Percentiles rank a stretch among this genome's conserved stretches.
phyloP scores from a whole-genome alignment of 1,140 invertebrate genomes.

The Luehdorfia chinensis region DNA sequence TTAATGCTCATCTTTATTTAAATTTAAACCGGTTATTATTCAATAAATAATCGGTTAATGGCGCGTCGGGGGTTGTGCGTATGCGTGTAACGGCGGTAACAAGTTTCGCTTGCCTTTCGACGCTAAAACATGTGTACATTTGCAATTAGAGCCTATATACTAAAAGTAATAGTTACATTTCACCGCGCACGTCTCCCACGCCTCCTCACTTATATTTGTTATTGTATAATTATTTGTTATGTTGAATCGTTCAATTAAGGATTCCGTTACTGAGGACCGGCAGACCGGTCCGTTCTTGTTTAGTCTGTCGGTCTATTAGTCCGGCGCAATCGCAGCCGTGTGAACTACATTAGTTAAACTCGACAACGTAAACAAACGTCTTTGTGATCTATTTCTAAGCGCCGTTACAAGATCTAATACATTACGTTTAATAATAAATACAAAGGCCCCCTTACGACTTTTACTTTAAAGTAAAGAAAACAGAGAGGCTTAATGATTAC shows the following conservation, averaged over 20 bases:
- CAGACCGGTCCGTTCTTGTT: not conserved
- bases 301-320: constrained; percentile 6
- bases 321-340: not conserved
- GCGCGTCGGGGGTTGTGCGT: not conserved
- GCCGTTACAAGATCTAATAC: constrained; percentile 9
- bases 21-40: constrained; percentile 11
- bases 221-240: too few species aligned
- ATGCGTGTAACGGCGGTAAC: too few species aligned
- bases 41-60: constrained; percentile 5
- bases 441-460: constrained; percentile 1
- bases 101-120: too few species aligned
- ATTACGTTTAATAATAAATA: constrained; percentile 16
- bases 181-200: too few species aligned
- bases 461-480: constrained; percentile 10
- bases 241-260: too few species aligned
- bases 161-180: too few species aligned
- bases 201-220: too few species aligned
- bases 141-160: too few species aligned
- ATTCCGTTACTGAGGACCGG: too few species aligned
- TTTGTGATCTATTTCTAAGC: constrained; percentile 16
- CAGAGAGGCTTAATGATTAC: constrained; percentile 1
- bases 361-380: constrained; percentile 8
- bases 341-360: constrained; percentile 14
- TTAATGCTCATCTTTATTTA: constrained; percentile 7
- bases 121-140: too few species aligned